Evolutionary conservation across 1,140 invertebrate genomes (phyloP).

Genomic region (Branchinecta lindahli): DNA sequence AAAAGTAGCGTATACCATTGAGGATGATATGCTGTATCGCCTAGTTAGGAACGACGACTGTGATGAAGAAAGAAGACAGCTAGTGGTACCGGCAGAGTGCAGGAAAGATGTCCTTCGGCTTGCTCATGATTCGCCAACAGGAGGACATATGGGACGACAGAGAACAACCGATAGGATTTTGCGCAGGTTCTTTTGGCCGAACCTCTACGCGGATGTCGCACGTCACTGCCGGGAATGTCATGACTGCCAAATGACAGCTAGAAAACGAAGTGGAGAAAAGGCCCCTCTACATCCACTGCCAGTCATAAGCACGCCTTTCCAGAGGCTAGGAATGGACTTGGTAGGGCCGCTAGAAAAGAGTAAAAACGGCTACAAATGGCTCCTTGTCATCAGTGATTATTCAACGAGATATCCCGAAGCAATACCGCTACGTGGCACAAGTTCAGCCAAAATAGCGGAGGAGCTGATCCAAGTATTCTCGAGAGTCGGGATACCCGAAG

Average conservation of each 20-base stretch:
- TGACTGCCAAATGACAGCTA: conserved; percentile 7
- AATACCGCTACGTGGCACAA: neutral
- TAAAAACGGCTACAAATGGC: neutral
- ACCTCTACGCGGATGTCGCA: neutral
- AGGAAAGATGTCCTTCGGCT: neutral
- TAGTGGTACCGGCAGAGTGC: neutral
- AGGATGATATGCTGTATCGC: neutral
- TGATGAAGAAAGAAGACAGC: neutral
- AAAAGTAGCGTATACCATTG: neutral
- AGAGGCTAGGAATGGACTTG: conserved; percentile 18
- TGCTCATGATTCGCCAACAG: neutral
- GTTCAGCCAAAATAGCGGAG: neutral
- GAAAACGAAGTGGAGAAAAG: neutral
- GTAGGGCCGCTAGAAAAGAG: neutral
- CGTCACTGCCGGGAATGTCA: neutral
- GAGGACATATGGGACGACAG: neutral
- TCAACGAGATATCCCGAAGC: conserved; percentile 5
- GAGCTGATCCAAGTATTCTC: conserved; percentile 26
- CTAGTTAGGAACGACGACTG: neutral
- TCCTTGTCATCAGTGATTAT: neutral
- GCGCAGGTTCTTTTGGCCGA: neutral
- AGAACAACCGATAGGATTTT: neutral
- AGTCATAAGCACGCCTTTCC: conserved; percentile 16
- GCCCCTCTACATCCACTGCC: conserved; percentile 16
- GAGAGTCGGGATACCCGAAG: conserved; percentile 29